Evolutionary conservation across 2,888 invertebrate genomes (phyloP).

Genomic region (Acanthosepion pharaonis): DNA sequence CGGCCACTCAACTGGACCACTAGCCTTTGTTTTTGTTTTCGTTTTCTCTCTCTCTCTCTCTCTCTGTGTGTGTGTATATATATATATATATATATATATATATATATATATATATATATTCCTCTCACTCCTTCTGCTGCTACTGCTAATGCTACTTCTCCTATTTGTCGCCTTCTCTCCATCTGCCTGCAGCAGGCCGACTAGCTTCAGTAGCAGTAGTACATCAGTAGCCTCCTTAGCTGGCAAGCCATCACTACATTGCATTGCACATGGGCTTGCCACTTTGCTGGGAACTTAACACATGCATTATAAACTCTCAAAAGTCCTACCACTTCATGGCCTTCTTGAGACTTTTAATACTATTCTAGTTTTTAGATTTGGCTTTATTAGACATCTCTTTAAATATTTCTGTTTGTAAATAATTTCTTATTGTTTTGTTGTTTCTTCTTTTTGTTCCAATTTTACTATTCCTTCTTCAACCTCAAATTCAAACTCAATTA

Average conservation of each 20-base stretch:
- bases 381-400: not conserved
- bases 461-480: not conserved
- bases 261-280: slow-evolving; percentile 34
- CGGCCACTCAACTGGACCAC: slow-evolving; percentile 39
- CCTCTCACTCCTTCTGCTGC: not conserved
- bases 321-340: not conserved
- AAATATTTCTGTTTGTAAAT: not conserved
- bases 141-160: slow-evolving; percentile 16
- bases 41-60: not conserved
- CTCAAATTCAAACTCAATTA: not conserved
- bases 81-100: no score
- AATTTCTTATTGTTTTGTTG: not conserved
- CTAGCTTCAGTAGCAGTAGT: slow-evolving; percentile 42
- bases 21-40: not conserved
- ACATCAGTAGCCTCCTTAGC: slow-evolving; percentile 38
- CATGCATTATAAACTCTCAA: slow-evolving; percentile 33
- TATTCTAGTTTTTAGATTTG: not conserved
- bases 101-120: no score
- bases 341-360: not conserved
- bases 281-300: slow-evolving; percentile 2
- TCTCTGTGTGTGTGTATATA: no score
- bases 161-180: slow-evolving; percentile 43
- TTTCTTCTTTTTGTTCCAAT: not conserved
- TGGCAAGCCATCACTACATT: slow-evolving; percentile 39
- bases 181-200: slow-evolving; percentile 43